Conservation (phyloP, 2,888 invertebrate species). For the Erebia aethiops region DNA sequence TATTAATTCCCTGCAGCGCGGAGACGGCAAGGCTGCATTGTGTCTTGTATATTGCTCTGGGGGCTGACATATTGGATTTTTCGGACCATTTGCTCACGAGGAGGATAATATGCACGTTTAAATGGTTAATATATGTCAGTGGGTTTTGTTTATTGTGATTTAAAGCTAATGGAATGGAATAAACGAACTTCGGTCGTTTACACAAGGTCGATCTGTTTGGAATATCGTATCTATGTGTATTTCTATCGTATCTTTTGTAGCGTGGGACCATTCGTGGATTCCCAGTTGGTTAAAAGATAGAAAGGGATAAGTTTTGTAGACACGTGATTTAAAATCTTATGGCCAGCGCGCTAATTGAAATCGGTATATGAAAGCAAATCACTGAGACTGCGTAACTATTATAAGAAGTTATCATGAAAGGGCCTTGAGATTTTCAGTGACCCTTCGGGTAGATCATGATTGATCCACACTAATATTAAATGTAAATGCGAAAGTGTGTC, state of each 20-base stretch:
- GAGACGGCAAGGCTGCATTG: constrained; percentile 54
- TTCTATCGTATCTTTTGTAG: too few relatives aligned
- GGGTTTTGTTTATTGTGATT: not conserved
- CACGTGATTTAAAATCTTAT: too few relatives aligned
- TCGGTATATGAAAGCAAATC: too few relatives aligned
- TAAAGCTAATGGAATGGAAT: not conserved
- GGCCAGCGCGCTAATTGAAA: too few relatives aligned
- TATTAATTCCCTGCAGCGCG: constrained; percentile 51
- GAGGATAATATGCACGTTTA: constrained; percentile 12
- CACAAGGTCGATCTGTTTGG: not conserved
- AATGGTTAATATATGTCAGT: not conserved
- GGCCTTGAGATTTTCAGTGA: too few relatives aligned
- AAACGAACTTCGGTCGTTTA: not conserved
- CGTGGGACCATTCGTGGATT: not conserved
- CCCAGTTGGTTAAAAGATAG: not conserved
- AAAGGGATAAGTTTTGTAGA: not conserved
- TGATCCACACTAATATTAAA: too few relatives aligned
- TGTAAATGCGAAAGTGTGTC: too few relatives aligned
- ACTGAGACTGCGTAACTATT: too few relatives aligned
- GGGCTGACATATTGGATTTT: constrained; percentile 47
- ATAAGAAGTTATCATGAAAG: too few relatives aligned
- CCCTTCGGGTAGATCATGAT: too few relatives aligned
- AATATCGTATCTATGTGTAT: not conserved
- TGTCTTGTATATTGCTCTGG: constrained; percentile 28
- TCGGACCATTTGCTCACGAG: constrained; percentile 23